These are phyloP conservation scores for Stratiomys singularior DNA, from an alignment of 2,888 invertebrate genomes.

Conservation along the genomic window DNA sequence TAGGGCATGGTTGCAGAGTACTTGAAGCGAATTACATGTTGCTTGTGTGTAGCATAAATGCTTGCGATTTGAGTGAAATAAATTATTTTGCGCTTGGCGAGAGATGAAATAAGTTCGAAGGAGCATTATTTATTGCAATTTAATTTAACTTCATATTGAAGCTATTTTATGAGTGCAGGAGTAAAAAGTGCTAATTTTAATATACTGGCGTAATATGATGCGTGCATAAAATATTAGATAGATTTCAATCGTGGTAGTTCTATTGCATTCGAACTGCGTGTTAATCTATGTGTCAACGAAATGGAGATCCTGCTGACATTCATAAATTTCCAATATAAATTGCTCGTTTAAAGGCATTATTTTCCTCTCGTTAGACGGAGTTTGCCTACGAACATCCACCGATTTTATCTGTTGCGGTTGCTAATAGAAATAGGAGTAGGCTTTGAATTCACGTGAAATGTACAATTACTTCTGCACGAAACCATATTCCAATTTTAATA, in stretches of 20 bases:
- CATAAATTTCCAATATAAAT: constrained; percentile 18
- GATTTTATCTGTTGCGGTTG: not conserved
- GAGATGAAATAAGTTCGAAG: constrained; percentile 8
- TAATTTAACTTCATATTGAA: constrained; percentile 18
- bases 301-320: not conserved
- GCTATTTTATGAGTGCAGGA: constrained; percentile 10
- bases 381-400: not conserved
- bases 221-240: constrained; percentile 30
- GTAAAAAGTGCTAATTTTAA: not conserved
- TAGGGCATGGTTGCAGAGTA: not conserved
- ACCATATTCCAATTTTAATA: too few relatives aligned
- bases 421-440: too few relatives aligned
- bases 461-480: too few relatives aligned
- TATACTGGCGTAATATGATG: not conserved
- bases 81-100: not conserved
- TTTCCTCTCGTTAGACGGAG: not conserved
- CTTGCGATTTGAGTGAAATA: constrained; percentile 5
- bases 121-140: constrained; percentile 31
- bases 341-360: not conserved
- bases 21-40: not conserved
- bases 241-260: not conserved
- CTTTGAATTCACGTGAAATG: too few relatives aligned
- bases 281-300: not conserved
- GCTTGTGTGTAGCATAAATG: constrained; percentile 12
- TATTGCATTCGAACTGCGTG: constrained; percentile 2